Base-by-base conservation (phyloP, 2,888 invertebrate genomes). In the Argyra leucocephala region DNA sequence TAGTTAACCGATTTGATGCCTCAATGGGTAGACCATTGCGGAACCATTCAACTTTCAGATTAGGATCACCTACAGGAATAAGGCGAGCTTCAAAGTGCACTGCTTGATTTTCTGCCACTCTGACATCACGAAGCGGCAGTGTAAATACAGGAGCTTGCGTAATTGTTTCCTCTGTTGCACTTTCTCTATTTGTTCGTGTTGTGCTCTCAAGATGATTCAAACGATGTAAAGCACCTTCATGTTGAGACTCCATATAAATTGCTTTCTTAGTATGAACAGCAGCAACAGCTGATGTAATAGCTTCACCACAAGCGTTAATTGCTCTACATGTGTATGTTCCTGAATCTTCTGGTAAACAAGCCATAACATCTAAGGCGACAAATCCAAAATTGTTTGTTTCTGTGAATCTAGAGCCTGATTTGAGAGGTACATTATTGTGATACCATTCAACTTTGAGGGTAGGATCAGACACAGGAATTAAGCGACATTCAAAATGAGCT, bases 311-410 rank as follows among this genome's bases (percentile, higher is more conserved):
- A 64, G 89, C 89, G 74, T 97, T 99, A 64, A 86, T 88, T 2
- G 97, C 96, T 73, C 93, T 86, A 78, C 95, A 93, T 0, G 96
- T 96, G 77, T 98, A 99, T 0, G 90, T 91, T 62, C 98, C 99
- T 21, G 93, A 90, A 82, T 99, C 98, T 78, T 98, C 98, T 10
- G 96, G 93, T 74, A 96, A 88, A 67, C 94, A 91, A 71, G 96
- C 91, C 83, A 96, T 87, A 71, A 99, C 96, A 76, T 99, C 98
- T 66, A 99, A 82, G 24, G 96, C 94, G 18, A 97, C 96, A 77
- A 95, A 98, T 60, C 98, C 98, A 77, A 99, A 98, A 80, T 94
- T 97, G 75, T 96, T 93, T 10, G 94, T 93, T 80, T 96, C 94
- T 15, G 93, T 91, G 78, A 97, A 98, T 72, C 98, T 87, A 9